These are phyloP conservation scores for Empis livida DNA, from an alignment of 2,888 invertebrate species.

Conservation along the genomic window DNA sequence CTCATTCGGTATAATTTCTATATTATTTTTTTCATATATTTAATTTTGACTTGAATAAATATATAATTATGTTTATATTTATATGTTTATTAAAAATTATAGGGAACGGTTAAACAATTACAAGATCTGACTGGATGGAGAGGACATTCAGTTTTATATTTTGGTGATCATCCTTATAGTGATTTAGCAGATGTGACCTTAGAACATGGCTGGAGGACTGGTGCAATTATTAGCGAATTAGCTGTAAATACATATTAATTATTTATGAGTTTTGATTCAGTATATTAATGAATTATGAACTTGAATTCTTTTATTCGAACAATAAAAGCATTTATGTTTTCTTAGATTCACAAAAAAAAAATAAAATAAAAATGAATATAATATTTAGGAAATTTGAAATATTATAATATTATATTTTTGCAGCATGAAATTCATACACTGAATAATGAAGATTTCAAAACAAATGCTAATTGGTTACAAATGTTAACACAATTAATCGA, in stretches of 20 bases:
- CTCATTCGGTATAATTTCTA: not conserved
- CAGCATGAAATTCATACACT: conserved; percentile 86
- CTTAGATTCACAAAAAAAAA: no score
- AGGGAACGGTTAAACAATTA: conserved; percentile 88
- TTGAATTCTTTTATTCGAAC: no score
- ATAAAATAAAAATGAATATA: not conserved
- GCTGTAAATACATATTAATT: conserved; percentile 49
- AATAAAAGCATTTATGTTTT: no score
- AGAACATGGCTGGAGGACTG: conserved; percentile 95
- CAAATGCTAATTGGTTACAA: conserved; percentile 82
- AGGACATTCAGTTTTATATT: conserved; percentile 87
- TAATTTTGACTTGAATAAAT: not conserved
- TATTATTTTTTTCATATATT: not conserved
- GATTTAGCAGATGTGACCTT: conserved; percentile 93
- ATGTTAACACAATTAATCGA: conserved; percentile 84
- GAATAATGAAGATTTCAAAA: conserved; percentile 70
- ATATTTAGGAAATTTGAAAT: not conserved
- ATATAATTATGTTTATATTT: not conserved
- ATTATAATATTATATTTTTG: conserved; percentile 17
- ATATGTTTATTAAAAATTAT: no score
- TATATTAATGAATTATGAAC: no score
- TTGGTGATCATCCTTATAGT: conserved; percentile 96
- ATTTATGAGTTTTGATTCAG: no score
- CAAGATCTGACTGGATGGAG: conserved; percentile 88
- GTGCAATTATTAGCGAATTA: conserved; percentile 91